Evolutionary conservation across 2,113 vertebrate species (phyloP).

Genomic region (Setophaga coronata): DNA sequence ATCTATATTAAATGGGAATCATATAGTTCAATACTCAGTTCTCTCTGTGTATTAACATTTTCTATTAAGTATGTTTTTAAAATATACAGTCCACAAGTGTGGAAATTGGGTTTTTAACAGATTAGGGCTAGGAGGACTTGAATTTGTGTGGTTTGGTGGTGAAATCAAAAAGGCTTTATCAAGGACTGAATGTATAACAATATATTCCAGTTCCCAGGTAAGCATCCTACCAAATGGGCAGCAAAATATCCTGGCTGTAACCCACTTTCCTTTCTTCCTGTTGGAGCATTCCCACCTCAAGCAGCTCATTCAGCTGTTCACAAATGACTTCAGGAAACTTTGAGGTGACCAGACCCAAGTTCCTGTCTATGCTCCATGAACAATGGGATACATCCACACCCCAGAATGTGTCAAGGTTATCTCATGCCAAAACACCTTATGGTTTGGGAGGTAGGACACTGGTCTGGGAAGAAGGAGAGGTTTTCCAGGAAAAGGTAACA

Average conservation of each 20-base stretch:
- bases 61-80: background rate
- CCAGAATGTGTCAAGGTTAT: background rate
- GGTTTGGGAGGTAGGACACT: background rate
- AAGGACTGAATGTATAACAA: background rate
- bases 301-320: background rate
- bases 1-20: background rate
- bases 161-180: background rate
- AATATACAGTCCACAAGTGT: background rate
- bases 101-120: background rate
- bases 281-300: background rate
- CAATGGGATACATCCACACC: background rate
- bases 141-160: background rate
- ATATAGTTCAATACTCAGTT: background rate
- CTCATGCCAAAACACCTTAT: background rate
- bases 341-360: background rate
- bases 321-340: background rate
- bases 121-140: background rate
- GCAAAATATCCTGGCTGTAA: background rate
- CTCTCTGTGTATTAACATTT: background rate
- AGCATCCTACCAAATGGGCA: background rate
- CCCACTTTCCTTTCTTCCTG: background rate
- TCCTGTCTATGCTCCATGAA: background rate
- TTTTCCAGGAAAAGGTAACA: background rate
- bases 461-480: background rate
- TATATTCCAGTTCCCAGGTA: background rate